Base-by-base conservation (phyloP, 2,797 vertebrate species). In the Pempheris klunzingeri region DNA sequence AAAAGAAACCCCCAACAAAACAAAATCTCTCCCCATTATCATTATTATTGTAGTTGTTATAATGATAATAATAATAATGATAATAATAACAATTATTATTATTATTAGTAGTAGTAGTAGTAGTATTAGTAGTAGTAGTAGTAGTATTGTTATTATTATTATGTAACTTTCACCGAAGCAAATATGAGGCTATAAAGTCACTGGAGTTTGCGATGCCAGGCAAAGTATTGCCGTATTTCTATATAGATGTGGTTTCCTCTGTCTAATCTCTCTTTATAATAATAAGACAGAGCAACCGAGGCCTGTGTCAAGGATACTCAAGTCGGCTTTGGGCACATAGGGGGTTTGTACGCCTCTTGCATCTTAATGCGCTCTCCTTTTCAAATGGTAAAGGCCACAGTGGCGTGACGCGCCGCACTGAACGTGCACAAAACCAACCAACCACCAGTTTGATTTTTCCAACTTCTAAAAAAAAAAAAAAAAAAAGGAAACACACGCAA, bases 351-450 rank as follows among this genome's bases (percentile, higher is more conserved):
- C 82, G 88, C 82, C 46, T 82, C 80, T 63, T 79, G 90, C 87
- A 91, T 90, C 59, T 83, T 87, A 92, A 88, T 88, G 84, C 64
- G 26, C 55, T 57, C 47, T 73, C n/a, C 85, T 72, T 92, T 90
- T 90, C 84, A 85, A 71, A 77, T 78, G 80, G 71, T 86, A 85
- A 81, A 88, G 81, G 80, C 88, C 83, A 87, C 80, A 53, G 81
- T 81, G 81, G 86, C 85, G 77, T 84, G 90, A 88, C 82, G 82
- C 82, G 54, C 72, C 74, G 81, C 82, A 67, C 58, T 69, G 62
- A 83, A 90, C 78, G 68, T 76, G 60, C 80, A 78, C 71, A 65
- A 79, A 78, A 64, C 62, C 67, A 77, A 17, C 61, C 65, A 77
- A 17, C 61, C 63, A 74, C 32, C 53, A 54, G 44, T 77, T 78